Evolutionary conservation across 2,113 vertebrate genomes (phyloP).

Genomic region (Sebastes fasciatus): DNA sequence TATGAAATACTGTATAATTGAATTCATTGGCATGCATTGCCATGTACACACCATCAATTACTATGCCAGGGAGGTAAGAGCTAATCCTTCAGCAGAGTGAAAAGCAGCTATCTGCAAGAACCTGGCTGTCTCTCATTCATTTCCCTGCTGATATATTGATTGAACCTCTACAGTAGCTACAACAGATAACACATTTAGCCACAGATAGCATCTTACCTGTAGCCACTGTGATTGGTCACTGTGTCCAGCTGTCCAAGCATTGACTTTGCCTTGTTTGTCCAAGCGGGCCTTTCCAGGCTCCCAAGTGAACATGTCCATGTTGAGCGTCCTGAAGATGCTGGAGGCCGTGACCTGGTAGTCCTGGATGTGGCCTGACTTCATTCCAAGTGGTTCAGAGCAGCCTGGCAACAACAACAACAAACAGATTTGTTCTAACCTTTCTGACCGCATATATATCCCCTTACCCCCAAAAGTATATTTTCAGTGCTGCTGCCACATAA

Average conservation of each 20-base stretch:
- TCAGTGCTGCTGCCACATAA: background rate
- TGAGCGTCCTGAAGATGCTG: constrained; percentile 96
- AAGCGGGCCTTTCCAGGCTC: constrained; percentile 96
- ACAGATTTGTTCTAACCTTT: background rate
- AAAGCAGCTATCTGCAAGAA: constrained; percentile 38
- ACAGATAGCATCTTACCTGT: constrained; percentile 86
- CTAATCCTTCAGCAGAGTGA: constrained; percentile 45
- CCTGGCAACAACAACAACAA: constrained; percentile 81
- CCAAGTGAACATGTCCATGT: constrained; percentile 99
- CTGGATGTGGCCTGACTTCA: constrained; percentile 98
- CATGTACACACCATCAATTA: constrained; percentile 46
- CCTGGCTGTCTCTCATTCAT: constrained; percentile 20
- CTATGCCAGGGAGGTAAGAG: constrained; percentile 36
- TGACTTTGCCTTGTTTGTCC: constrained; percentile 99
- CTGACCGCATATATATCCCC: background rate
- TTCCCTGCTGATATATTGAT: constrained; percentile 24
- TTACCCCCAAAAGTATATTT: background rate
- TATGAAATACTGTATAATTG: constrained; percentile 29
- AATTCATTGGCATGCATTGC: constrained; percentile 51
- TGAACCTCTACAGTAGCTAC: constrained; percentile 17
- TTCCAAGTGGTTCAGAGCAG: constrained; percentile 97
- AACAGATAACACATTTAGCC: constrained; percentile 10
- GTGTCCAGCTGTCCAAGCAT: constrained; percentile 97
- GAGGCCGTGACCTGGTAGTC: constrained; percentile 97
- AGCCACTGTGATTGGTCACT: constrained; percentile 98